Base-by-base conservation (phyloP, 1,140 invertebrate species). In the Carcinoscorpius rotundicauda region DNA sequence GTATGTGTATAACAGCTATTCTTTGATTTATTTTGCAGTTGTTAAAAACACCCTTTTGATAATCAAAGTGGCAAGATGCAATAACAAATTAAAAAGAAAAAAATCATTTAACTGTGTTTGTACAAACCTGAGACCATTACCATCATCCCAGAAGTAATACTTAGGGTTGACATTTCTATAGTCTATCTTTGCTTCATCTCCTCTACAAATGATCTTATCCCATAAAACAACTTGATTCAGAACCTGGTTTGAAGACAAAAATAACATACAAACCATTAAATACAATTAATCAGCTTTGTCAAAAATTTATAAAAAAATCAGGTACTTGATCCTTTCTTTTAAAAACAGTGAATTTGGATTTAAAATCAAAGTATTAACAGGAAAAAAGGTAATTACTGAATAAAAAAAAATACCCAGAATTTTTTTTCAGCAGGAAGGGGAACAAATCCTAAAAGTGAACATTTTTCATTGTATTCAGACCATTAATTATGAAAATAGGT, bases 111-210 rank as follows among this genome's bases (percentile, higher is more conserved):
- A 52, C 58, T 9, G 29, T 58, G 69, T 73, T 85, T 83, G 29
- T 29, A 29, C 29, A 29, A 29, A 94, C 91, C 84, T 91, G 9
- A 99, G 81, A 75, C 96, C 94, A 80, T 93, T 93, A 60, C 96
- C 96, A 82, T 98, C 97, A 84, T 99, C 97, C 90, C 94, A 97
- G 79, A 99, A 98, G 76, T 99, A 99, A 80, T 99, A 99, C 77
- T 99, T 98, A 4, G 93, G 93, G 74, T 97, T 93, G 81, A 95
- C 87, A 75, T 93, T 94, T 76, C 93, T 92, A 70, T 93, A 91
- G 72, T 95, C 87, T 53, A 99, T 75, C 11, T 90, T 79, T 51
- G 94, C 85, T 80, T 94, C 93, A 75, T 98, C 91, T 61, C 91
- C 93, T 74, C 97, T 84, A 63, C 89, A 78, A 66, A 99, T 92